Conservation (phyloP, 2,113 vertebrate genomes). For the Grantiella picta region DNA sequence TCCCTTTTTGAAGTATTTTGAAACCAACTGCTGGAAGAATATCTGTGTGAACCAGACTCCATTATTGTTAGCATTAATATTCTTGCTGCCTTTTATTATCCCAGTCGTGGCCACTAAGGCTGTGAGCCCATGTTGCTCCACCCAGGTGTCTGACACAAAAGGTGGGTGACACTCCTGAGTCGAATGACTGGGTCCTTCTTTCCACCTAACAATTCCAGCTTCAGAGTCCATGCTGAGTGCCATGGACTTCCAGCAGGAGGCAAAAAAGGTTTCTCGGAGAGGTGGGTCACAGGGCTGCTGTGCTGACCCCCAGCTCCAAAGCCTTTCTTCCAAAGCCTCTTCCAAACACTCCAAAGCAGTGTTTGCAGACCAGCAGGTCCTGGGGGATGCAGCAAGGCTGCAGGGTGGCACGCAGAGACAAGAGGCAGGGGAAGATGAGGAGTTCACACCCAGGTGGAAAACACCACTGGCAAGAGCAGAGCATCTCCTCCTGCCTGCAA, state of each 20-base stretch:
- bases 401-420: accelerated
- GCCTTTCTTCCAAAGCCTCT: neutral
- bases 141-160: neutral
- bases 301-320: neutral
- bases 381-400: neutral
- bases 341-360: no score
- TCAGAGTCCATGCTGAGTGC: neutral
- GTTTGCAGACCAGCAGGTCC: neutral
- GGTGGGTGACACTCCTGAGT: neutral
- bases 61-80: neutral
- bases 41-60: neutral
- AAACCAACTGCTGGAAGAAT: neutral
- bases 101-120: neutral
- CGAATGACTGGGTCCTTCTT: neutral
- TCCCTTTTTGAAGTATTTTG: neutral
- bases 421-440: neutral
- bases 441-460: neutral
- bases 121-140: neutral
- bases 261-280: neutral
- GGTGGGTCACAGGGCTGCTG: neutral
- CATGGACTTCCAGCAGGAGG: neutral
- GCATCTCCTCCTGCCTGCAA: accelerated
- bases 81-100: neutral
- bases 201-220: neutral
- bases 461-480: neutral